Conservation (phyloP, 2,888 invertebrate species). For the Oscheius sp. region DNA sequence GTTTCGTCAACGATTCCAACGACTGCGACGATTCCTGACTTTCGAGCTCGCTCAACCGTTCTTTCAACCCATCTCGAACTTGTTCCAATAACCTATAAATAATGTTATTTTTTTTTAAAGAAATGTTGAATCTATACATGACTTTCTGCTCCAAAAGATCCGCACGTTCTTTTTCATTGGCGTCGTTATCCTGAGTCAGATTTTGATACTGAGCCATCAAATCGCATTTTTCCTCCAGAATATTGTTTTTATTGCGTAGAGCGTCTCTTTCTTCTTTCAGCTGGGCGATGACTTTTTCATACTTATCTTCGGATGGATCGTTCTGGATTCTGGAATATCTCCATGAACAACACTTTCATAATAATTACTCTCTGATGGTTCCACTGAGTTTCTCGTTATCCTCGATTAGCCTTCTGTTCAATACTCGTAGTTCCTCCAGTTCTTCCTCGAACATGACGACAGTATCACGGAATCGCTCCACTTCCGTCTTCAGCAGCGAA, state of each 20-base stretch:
- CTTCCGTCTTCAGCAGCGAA: constrained; percentile 53
- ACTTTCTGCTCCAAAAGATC: constrained; percentile 44
- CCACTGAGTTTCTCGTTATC: constrained; percentile 53
- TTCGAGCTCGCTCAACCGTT: constrained; percentile 25
- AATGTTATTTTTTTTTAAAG: no score
- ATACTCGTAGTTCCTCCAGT: constrained; percentile 52
- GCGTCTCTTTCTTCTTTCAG: constrained; percentile 27
- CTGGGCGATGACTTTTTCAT: constrained; percentile 7
- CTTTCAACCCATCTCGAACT: constrained; percentile 36
- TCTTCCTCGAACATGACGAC: constrained; percentile 59
- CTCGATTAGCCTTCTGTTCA: constrained; percentile 51
- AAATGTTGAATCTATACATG: not conserved
- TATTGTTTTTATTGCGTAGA: constrained; percentile 19
- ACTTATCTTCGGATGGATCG: constrained; percentile 29
- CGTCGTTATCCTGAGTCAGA: constrained; percentile 38
- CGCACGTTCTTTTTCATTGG: constrained; percentile 20
- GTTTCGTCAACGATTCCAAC: constrained; percentile 30
- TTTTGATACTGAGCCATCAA: constrained; percentile 45
- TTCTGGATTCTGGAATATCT: constrained; percentile 28
- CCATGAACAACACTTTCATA: not conserved
- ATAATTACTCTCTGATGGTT: constrained; percentile 46
- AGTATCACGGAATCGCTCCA: constrained; percentile 55
- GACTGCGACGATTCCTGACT: not conserved
- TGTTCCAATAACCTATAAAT: constrained; percentile 36
- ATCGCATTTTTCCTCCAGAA: constrained; percentile 40